Base-by-base conservation (phyloP, 2,797 vertebrate genomes). In the Pantherophis vulpinus region DNA sequence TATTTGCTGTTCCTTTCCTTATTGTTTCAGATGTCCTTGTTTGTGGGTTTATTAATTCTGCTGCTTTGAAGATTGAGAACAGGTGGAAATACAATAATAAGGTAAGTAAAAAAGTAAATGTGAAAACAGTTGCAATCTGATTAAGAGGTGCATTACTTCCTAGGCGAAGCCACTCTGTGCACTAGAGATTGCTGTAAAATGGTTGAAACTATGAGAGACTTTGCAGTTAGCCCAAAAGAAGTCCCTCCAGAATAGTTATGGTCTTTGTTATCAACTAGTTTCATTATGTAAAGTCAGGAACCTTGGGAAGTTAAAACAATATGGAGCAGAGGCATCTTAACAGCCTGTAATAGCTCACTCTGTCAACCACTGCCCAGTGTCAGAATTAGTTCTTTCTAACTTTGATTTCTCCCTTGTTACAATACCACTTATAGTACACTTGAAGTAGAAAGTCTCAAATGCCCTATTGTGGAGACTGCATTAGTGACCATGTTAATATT, bases 401-500 rank as follows among this genome's bases (percentile, higher is more conserved):
- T 70, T 42, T 66, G 20, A 79, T n/a, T 60, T 11, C 9, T 54
- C 16, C 66, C 23, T 79, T 54, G 14, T 91, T 89, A 63, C 32
- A 88, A 63, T 37, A n/a, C 58, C 14, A 89, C 59, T 88, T 88
- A 59, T 12, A 60, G 23, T 61, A 58, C 58, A 47, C 55, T 12
- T 86, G 88, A 47, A 91, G 11, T 47, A 58, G 12, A 18, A 63
- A 16, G 79, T 60, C 51, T n/a, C 83, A 63, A 27, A 91, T 89
- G n/a, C 32, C 90, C 59, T 42, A 6, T 59, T 92, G 16, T 94
- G 63, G 42, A 14, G 86, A 83, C 13, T 1, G 47, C 95, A 90
- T 95, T 97, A 95, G 96, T 95, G 95, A 93, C 94, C 2, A 29
- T 88, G 94, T 96, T 96, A 97, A 96, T 93, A 94, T 95, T 95